phyloP scores from a whole-genome alignment of 1,140 invertebrate genomes.

The Lerema accius region DNA sequence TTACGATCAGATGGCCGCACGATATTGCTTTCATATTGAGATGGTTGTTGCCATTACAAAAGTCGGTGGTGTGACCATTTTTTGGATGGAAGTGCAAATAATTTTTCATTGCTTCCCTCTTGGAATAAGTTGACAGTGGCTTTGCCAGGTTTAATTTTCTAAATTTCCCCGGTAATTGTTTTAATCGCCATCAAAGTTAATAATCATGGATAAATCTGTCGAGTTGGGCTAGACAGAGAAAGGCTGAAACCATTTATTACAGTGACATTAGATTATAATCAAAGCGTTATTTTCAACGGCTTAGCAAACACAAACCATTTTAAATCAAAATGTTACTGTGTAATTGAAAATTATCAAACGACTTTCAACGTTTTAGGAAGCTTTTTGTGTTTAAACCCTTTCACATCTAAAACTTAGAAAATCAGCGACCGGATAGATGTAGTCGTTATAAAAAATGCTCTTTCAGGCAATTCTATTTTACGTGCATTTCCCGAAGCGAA shows the following conservation, averaged over 20 bases:
- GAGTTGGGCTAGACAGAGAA: background rate
- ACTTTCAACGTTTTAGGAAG: too few species aligned
- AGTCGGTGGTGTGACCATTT: constrained; percentile 37
- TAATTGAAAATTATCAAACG: too few species aligned
- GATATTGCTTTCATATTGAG: constrained; percentile 57
- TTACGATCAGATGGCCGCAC: constrained; percentile 60
- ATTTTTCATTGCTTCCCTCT: constrained; percentile 37
- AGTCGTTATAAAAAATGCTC: too few species aligned
- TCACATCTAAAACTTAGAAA: too few species aligned
- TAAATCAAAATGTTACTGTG: too few species aligned
- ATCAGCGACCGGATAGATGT: too few species aligned
- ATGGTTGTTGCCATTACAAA: constrained; percentile 50
- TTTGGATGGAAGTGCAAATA: constrained; percentile 37
- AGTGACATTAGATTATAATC: too few species aligned
- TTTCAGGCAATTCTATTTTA: too few species aligned
- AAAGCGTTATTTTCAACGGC: too few species aligned
- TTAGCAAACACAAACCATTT: too few species aligned
- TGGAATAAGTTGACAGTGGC: background rate
- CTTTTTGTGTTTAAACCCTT: too few species aligned
- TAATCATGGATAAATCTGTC: background rate
- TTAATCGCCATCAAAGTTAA: background rate
- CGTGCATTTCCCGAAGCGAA: too few species aligned
- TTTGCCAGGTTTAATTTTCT: background rate
- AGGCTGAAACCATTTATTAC: background rate
- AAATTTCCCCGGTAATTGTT: constrained; percentile 14